These are phyloP conservation scores for Acleris laterana DNA, from an alignment of 2,888 invertebrate species.

Conservation along the genomic window DNA sequence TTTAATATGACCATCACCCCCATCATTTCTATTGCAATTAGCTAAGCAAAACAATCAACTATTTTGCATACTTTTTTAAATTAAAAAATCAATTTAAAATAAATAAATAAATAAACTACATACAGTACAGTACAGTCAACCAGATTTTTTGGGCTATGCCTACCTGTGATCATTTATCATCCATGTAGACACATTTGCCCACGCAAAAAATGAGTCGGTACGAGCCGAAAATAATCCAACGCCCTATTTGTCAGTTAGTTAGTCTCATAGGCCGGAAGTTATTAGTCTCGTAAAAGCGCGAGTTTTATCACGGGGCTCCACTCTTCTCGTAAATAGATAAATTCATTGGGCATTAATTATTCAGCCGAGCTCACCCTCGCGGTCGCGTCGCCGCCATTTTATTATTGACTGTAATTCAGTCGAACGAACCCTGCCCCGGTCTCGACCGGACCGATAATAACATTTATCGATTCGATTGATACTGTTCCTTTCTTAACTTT, in stretches of 20 bases:
- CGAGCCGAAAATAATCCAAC: conserved; percentile 29
- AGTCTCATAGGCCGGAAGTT: conserved; percentile 32
- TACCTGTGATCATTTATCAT: conserved; percentile 15
- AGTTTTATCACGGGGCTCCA: conserved; percentile 37
- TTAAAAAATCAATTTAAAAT: background rate
- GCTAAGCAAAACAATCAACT: background rate
- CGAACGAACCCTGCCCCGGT: conserved; percentile 53
- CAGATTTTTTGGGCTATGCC: background rate
- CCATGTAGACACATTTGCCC: conserved; percentile 10
- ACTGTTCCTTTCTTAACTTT: conserved; percentile 54
- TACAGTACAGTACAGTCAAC: conserved; percentile 31
- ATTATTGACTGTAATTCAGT: conserved; percentile 61
- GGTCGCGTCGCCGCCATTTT: conserved; percentile 51
- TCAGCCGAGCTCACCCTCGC: conserved; percentile 40
- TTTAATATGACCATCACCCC: background rate
- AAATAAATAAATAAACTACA: too few species aligned
- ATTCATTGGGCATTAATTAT: conserved; percentile 45
- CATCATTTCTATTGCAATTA: background rate
- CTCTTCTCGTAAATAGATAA: conserved; percentile 43
- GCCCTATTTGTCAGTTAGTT: conserved; percentile 31
- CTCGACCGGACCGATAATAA: conserved; percentile 63
- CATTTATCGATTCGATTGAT: conserved; percentile 59
- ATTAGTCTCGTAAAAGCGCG: conserved; percentile 34
- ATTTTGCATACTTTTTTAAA: background rate
- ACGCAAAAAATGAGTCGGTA: conserved; percentile 17